Base-by-base conservation (phyloP, 2,113 vertebrate species). In the Dunckerocampus dactyliophorus region DNA sequence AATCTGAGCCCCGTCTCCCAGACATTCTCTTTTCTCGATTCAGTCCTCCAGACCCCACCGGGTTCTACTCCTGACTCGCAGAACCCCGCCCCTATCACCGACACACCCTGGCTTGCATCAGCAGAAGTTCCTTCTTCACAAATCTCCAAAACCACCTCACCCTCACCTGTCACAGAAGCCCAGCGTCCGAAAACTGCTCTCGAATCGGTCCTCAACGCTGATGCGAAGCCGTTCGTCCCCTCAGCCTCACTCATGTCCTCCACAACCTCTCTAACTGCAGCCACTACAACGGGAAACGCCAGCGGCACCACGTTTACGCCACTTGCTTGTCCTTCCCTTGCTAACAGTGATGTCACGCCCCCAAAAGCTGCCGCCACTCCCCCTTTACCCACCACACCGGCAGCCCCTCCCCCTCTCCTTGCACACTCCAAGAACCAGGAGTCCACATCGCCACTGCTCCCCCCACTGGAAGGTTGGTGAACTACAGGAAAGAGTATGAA, bases 391-490 rank as follows among this genome's bases (percentile, higher is more conserved):
- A 72, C 83, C 86, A 79, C 88, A 54, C 85, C 82, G 10, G 57
- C 83, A 69, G 85, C 72, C 72, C 74, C 82, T 62, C 73, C 86
- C 74, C 85, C 80, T 86, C 79, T 84, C 82, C 85, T 84, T 71
- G 83, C 85, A 87, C 84, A 77, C 69, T 80, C 88, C 82, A 85
- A 87, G 73, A 76, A 81, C 73, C 87, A 74, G 89, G 82, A 91
- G 75, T 85, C 86, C 76, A 80, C 78, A 61, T 74, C 77, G 82
- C 79, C 86, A 88, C 84, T 82, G 81, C 86, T 84, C 78, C 81
- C 87, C 85, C 78, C 75, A 79, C 67, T 87, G 85, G 88, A 91
- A 91, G 91, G 91, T 91, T 91, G 89, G 91, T 91, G 89, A 88
- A 89, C 81, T 84, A 71, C 83, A 82, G 81, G 77, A 65, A 82